These are phyloP conservation scores for Serilophus lunatus DNA, from an alignment of 2,113 vertebrate species.

Conservation along the genomic window DNA sequence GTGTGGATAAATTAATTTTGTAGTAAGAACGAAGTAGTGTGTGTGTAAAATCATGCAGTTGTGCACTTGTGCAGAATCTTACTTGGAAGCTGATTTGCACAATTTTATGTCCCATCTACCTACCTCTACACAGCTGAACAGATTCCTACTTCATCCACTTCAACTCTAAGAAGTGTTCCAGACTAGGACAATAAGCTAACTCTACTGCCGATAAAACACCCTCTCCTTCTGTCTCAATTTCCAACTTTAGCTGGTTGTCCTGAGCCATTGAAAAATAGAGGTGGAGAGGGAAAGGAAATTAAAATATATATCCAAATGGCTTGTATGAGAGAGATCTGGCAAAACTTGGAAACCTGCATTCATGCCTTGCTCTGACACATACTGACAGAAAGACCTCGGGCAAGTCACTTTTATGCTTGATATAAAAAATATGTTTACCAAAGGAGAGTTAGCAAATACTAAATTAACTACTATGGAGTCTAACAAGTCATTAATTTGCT, in stretches of 20 bases:
- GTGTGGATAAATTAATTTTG: neutral
- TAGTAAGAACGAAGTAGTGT: neutral
- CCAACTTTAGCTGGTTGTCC: constrained; percentile 61
- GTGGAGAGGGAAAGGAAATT: neutral
- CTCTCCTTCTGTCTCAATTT: constrained; percentile 27
- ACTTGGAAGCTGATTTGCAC: neutral
- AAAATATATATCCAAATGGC: neutral
- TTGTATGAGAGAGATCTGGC: neutral
- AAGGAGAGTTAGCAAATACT: neutral
- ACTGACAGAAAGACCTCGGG: neutral
- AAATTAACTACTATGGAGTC: neutral
- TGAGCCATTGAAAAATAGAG: neutral
- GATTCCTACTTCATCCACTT: constrained; percentile 65
- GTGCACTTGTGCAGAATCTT: neutral
- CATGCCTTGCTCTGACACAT: neutral
- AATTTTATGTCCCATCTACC: neutral
- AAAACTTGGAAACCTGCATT: neutral
- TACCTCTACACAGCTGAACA: neutral
- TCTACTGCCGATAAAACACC: neutral
- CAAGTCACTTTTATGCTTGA: neutral
- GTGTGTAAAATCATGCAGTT: neutral
- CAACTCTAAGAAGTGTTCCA: constrained; percentile 1
- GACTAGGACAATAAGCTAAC: neutral
- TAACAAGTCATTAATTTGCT: neutral
- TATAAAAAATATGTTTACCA: neutral